Evolutionary conservation across 2,888 invertebrate species (phyloP).

Genomic region (Athalia rosae): DNA sequence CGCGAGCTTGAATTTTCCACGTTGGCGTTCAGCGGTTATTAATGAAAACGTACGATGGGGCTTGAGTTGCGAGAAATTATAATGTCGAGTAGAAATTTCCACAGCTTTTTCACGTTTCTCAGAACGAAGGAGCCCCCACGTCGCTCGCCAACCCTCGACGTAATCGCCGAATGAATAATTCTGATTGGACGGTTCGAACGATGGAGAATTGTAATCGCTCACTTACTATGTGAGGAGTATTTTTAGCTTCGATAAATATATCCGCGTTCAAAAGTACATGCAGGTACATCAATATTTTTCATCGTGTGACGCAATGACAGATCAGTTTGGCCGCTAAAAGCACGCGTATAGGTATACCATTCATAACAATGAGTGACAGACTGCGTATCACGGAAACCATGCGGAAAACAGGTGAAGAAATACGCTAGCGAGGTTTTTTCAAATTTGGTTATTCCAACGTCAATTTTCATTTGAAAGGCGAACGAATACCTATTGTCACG

Average conservation of each 20-base stretch:
- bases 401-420: no score
- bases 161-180: neutral
- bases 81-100: slow-evolving; percentile 23
- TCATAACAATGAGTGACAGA: no score
- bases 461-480: no score
- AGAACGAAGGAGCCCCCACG: neutral
- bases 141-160: neutral
- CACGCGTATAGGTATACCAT: neutral
- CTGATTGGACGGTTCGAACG: neutral
- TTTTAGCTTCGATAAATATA: no score
- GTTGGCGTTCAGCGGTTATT: slow-evolving; percentile 25
- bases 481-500: no score
- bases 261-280: neutral
- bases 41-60: slow-evolving; percentile 24
- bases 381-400: no score
- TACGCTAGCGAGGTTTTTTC: no score
- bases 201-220: no score
- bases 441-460: no score
- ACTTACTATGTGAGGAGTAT: no score
- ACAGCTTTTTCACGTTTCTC: slow-evolving; percentile 6
- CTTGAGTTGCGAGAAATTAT: slow-evolving; percentile 33
- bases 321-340: neutral
- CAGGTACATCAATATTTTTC: neutral
- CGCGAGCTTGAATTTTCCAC: neutral
- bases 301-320: neutral